These are phyloP conservation scores for Heterodera carotae DNA, from an alignment of 1,140 invertebrate genomes.

Conservation along the genomic window DNA sequence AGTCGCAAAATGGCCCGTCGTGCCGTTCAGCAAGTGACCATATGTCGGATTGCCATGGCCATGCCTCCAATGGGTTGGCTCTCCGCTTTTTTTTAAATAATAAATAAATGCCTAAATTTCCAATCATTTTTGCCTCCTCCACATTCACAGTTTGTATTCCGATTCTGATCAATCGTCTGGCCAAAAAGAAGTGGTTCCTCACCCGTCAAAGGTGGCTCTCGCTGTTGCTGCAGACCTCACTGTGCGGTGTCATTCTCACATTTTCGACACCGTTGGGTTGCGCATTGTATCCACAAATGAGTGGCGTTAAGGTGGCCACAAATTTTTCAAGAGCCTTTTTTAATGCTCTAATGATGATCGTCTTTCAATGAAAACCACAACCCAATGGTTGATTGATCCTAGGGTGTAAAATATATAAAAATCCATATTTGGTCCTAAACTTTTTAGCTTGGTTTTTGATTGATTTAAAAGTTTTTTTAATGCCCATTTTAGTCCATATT, in stretches of 20 bases:
- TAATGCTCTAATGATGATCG: no score
- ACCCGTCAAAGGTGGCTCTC: conserved; percentile 34
- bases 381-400: no score
- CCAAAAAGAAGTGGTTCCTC: conserved; percentile 45
- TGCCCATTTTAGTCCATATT: no score
- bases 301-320: conserved; percentile 45
- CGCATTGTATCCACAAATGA: conserved; percentile 59
- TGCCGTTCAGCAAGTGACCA: conserved; percentile 38
- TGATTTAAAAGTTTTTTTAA: no score
- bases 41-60: conserved; percentile 63
- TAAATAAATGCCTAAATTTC: no score
- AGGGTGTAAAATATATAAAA: no score
- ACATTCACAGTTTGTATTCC: conserved; percentile 54
- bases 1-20: conserved; percentile 33
- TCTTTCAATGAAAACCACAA: no score
- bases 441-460: no score
- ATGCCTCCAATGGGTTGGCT: conserved; percentile 78
- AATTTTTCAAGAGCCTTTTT: no score
- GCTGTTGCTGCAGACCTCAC: conserved; percentile 28
- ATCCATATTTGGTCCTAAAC: no score
- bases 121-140: no score
- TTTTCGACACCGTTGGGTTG: conserved; percentile 59
- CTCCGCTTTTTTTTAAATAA: no score
- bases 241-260: conserved; percentile 41
- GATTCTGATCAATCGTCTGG: conserved; percentile 51